These are phyloP conservation scores for Sclerurus mexicanus DNA, from an alignment of 2,113 vertebrate species.

Conservation along the genomic window DNA sequence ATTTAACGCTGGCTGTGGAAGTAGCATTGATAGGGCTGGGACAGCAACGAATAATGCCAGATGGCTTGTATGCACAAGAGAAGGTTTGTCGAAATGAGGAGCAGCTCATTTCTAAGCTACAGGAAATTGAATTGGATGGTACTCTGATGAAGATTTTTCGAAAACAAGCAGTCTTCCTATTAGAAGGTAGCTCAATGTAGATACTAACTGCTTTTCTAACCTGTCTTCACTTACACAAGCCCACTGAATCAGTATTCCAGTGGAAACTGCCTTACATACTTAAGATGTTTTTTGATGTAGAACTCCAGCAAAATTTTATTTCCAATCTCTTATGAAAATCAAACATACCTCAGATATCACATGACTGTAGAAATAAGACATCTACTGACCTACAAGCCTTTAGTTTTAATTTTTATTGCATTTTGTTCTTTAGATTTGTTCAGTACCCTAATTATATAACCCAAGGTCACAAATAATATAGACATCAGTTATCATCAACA, in stretches of 20 bases:
- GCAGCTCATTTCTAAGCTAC: slow-evolving; percentile 91
- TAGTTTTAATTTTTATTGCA: background rate
- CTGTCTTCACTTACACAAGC: background rate
- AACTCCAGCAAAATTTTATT: background rate
- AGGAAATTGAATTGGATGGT: slow-evolving; percentile 89
- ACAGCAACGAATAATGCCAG: slow-evolving; percentile 96
- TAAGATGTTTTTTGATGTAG: background rate
- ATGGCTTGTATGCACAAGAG: slow-evolving; percentile 95
- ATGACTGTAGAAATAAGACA: background rate
- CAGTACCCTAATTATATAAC: background rate
- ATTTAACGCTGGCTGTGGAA: slow-evolving; percentile 88
- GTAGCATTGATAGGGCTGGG: slow-evolving; percentile 90
- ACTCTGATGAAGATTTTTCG: slow-evolving; percentile 91
- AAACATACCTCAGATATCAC: background rate
- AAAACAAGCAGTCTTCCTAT: slow-evolving; percentile 91
- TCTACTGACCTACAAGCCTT: background rate
- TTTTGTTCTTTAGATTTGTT: background rate
- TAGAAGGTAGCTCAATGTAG: slow-evolving; percentile 83
- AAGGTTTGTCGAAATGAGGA: slow-evolving; percentile 93
- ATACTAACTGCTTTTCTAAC: slow-evolving; percentile 25
- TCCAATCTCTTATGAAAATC: background rate
- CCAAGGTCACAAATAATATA: background rate
- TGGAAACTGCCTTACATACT: background rate
- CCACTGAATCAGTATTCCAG: background rate
- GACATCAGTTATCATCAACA: background rate